Conservation (phyloP, 2,888 invertebrate species). For the Epirrhoe tristata region DNA sequence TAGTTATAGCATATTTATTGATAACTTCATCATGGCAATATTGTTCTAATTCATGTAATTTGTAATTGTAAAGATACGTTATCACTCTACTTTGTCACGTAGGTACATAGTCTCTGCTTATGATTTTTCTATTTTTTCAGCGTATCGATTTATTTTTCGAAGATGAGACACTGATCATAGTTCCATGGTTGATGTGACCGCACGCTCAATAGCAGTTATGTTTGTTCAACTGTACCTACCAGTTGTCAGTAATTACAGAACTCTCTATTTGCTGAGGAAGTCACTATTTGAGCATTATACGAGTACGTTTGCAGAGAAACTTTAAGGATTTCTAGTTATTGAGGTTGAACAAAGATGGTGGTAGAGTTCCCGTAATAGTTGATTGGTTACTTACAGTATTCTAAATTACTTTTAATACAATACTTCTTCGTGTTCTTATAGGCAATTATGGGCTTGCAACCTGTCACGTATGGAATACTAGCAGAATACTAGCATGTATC, state of each 20-base stretch:
- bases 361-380: slow-evolving; percentile 2
- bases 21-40: no score
- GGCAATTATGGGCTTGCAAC: no score
- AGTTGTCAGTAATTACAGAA: slow-evolving; percentile 66
- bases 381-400: background rate
- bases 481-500: no score
- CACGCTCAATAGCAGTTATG: slow-evolving; percentile 60
- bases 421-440: no score
- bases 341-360: slow-evolving; percentile 15
- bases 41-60: no score
- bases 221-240: slow-evolving; percentile 60
- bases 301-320: slow-evolving; percentile 42
- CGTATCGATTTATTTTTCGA: background rate
- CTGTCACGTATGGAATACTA: no score
- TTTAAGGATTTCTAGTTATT: slow-evolving; percentile 42
- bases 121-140: no score
- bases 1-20: no score
- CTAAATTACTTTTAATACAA: no score
- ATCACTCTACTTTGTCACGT: no score
- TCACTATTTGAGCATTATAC: slow-evolving; percentile 47
- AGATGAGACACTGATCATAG: slow-evolving; percentile 16
- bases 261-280: slow-evolving; percentile 59
- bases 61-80: no score
- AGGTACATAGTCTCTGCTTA: no score
- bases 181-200: slow-evolving; percentile 55